These are phyloP conservation scores for Hexactinellida sp. DNA, from an alignment of 37 sponge, comb jelly and placozoan species.

Conservation along the genomic window DNA sequence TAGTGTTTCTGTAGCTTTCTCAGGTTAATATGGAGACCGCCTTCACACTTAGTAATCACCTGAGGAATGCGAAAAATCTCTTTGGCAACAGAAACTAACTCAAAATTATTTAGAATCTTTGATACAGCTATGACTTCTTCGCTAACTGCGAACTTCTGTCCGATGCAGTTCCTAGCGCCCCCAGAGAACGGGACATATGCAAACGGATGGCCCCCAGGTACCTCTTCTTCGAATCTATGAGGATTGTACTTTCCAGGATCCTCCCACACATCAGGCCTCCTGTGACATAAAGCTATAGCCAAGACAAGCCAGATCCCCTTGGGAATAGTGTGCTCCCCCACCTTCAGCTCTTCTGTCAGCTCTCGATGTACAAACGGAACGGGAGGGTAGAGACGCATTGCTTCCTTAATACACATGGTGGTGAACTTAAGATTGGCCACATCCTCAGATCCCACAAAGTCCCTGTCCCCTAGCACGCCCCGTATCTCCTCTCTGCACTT, in stretches of 20 bases:
- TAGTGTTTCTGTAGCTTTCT: not conserved
- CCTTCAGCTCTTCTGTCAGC: constrained; percentile 24
- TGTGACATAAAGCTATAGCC: constrained; percentile 14
- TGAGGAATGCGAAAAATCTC: not conserved
- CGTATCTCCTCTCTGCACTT: constrained; percentile 42
- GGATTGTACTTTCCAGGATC: constrained; percentile 53
- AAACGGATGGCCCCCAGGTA: constrained; percentile 24
- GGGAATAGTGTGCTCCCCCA: constrained; percentile 29
- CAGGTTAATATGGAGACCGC: not conserved
- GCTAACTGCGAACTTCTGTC: no score
- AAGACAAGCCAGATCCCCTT: constrained; percentile 29
- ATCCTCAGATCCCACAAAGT: constrained; percentile 31
- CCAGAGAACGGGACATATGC: constrained; percentile 70
- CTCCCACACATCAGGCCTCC: constrained; percentile 43
- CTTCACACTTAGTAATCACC: not conserved
- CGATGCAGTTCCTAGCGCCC: constrained; percentile 51
- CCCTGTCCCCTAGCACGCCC: constrained; percentile 26
- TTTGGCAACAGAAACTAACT: not conserved
- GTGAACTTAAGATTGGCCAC: constrained; percentile 40
- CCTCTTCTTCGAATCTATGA: constrained; percentile 34
- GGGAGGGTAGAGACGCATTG: constrained; percentile 65
- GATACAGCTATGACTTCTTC: constrained; percentile 29
- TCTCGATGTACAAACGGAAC: constrained; percentile 21
- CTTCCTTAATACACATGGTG: constrained; percentile 65
- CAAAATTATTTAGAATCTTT: not conserved